Percentiles rank a stretch among this genome's conserved stretches.
Evolutionary conservation across 1,140 invertebrate genomes (phyloP).

Genomic region (Stegodyphus dumicola): DNA sequence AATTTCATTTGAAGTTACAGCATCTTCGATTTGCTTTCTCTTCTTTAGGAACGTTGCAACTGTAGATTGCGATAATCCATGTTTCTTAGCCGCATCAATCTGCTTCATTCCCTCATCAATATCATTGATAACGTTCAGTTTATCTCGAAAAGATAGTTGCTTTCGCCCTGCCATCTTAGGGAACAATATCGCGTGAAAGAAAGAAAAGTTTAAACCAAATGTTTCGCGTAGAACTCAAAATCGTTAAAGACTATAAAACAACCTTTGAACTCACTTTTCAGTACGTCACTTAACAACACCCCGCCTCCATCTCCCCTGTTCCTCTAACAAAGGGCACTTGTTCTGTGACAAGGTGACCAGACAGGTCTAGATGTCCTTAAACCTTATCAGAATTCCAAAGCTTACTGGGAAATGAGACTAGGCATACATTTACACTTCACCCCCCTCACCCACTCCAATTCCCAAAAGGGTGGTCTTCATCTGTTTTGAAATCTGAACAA

Average conservation of each 20-base stretch:
- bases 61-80: background rate
- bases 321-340: conserved; percentile 1
- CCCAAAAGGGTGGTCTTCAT: background rate
- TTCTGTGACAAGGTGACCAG: conserved; percentile 1
- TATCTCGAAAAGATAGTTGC: conserved; percentile 6
- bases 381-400: conserved; percentile 1
- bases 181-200: too few species aligned
- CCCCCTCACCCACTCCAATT: background rate
- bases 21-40: background rate
- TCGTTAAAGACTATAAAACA: too few species aligned
- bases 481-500: conserved; percentile 2
- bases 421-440: too few species aligned
- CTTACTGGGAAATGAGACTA: background rate
- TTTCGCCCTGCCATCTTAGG: background rate
- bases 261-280: too few species aligned
- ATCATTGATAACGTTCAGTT: conserved; percentile 12
- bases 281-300: too few species aligned
- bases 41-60: background rate
- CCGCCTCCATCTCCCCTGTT: too few species aligned
- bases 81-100: background rate
- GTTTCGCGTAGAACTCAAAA: too few species aligned
- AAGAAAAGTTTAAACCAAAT: too few species aligned
- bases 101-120: background rate
- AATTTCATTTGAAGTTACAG: conserved; percentile 4
- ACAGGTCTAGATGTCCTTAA: background rate